Evolutionary conservation across 2,888 invertebrate species (phyloP), one percentile per base, ranked within the genome.

Genomic region (Anorthoa munda): DNA sequence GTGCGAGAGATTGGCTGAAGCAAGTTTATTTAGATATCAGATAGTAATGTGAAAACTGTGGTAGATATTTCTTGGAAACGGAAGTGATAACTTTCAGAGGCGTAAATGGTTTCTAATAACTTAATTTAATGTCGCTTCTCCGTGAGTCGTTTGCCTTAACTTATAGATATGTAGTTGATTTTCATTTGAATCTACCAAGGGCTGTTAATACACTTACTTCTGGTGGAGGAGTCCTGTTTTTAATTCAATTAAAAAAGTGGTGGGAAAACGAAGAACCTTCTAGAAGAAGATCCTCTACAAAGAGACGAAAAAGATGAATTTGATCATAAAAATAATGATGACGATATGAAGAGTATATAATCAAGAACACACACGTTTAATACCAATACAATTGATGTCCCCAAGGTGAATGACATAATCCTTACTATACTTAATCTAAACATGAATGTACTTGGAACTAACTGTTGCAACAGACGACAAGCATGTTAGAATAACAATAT

Each of bases 401-500:
- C 21, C 78, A 82, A 88, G 87, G 86, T 88, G 85, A 89, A 88
- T 82, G 86, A 87, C 77, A 87, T 83, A 85, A 87, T 61, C 79
- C 68, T 58, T 71, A 66, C 15, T 39, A 39, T 39, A 39, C 59
- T 21, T 53, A 86, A 83, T 76, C 75, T 63, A 79, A 82, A 46
- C 82, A 81, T 83, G 78, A 73, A 66, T 80, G 81, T 90, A 86
- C 89, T 85, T 76, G 75, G 86, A 90, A 88, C 26, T 88, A 86
- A 85, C 86, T 72, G 89, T 84, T 75, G 76, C 76, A 73, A 80
- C 73, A 77, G 46, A 80, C 81, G 68, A 75, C 78, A 60, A n/a
- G 18, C 79, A 66, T 26, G 61, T 73, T 75, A 61, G 89, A 88
- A 90, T 89, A 88, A 86, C 85, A 89, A 90, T 88, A 89, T 85